Conservation (phyloP, 2,888 invertebrate genomes). For the Orthosia incerta region DNA sequence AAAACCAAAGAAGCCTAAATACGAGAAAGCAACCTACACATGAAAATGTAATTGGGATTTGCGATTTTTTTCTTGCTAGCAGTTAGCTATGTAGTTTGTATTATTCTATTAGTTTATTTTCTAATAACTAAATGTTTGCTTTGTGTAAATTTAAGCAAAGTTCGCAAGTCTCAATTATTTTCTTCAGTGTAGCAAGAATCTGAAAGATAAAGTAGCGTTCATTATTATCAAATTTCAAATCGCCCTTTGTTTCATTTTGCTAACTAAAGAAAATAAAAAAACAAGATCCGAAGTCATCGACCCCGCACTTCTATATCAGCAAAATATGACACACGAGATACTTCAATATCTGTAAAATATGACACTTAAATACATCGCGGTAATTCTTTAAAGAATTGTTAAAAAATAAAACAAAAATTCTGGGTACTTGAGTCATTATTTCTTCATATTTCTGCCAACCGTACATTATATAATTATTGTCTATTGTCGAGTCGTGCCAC, state of each 20-base stretch:
- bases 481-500: conserved; percentile 65
- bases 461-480: conserved; percentile 55
- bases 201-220: not conserved
- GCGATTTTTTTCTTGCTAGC: too few relatives aligned
- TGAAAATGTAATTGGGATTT: too few relatives aligned
- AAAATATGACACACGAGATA: conserved; percentile 28
- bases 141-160: too few relatives aligned
- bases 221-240: not conserved
- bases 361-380: not conserved
- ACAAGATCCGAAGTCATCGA: conserved; percentile 8
- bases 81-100: too few relatives aligned
- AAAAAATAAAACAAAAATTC: not conserved
- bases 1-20: too few relatives aligned
- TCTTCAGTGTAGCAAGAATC: too few relatives aligned
- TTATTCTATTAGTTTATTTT: too few relatives aligned
- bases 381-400: not conserved
- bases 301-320: conserved; percentile 11
- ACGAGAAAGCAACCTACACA: too few relatives aligned
- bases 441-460: conserved; percentile 45
- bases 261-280: not conserved
- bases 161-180: too few relatives aligned
- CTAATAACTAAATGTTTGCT: too few relatives aligned
- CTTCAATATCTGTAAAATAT: not conserved
- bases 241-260: not conserved
- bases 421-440: conserved; percentile 6